Conservation (phyloP, 2,113 vertebrate species). For the Varanus salvator region DNA sequence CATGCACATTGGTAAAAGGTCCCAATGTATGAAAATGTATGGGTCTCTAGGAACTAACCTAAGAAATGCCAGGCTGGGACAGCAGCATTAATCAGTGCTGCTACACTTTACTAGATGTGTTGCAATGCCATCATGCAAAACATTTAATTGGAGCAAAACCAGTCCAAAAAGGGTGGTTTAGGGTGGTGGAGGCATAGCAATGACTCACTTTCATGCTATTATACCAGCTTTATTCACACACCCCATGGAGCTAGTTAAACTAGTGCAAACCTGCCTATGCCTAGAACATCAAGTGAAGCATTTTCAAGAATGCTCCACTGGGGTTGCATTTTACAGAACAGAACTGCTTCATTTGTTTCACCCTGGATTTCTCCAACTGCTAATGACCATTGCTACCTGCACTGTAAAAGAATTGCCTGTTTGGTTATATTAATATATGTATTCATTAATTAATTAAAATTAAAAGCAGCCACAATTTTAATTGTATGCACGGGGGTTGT, state of each 20-base stretch:
- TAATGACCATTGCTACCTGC: no score
- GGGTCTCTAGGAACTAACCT: background rate
- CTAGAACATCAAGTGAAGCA: background rate
- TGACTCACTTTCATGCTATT: background rate
- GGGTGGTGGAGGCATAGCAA: background rate
- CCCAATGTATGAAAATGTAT: background rate
- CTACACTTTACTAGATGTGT: background rate
- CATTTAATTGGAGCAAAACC: background rate
- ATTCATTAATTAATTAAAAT: no score
- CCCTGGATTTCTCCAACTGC: background rate
- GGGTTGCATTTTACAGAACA: background rate
- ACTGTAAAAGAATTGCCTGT: background rate
- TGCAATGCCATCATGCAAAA: background rate
- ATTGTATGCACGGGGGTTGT: rapidly evolving
- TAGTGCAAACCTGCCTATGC: conserved; percentile 4
- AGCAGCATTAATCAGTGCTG: background rate
- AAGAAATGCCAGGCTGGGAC: background rate
- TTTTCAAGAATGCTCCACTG: background rate
- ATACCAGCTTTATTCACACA: background rate
- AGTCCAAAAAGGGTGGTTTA: background rate
- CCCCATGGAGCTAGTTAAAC: background rate
- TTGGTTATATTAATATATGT: background rate
- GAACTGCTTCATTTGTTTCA: background rate
- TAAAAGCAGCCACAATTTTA: background rate
- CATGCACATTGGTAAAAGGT: background rate